A percentile compares a stretch with the other conserved stretches of the same genome.
phyloP scores from a whole-genome alignment of 1,140 invertebrate species.

The Brachionus manjavacas region DNA sequence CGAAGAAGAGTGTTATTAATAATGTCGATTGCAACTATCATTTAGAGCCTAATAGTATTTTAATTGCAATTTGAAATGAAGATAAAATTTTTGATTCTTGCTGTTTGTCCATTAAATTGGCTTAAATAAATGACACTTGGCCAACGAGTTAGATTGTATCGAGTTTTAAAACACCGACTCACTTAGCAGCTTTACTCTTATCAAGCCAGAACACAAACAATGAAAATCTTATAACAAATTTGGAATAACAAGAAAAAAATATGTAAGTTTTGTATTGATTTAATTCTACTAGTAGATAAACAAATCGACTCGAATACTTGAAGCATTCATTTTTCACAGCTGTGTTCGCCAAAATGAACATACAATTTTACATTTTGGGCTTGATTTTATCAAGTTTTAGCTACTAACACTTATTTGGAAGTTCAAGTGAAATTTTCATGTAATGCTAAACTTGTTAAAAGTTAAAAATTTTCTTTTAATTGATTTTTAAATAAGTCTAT shows the following conservation, averaged over 20 bases:
- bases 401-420: background rate
- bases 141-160: background rate
- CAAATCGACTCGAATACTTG: background rate
- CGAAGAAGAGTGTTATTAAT: background rate
- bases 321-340: slow-evolving; percentile 24
- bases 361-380: slow-evolving; percentile 2
- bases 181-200: background rate
- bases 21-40: slow-evolving; percentile 11
- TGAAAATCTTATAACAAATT: background rate
- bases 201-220: background rate
- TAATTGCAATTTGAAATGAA: background rate
- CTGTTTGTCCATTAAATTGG: slow-evolving; percentile 27
- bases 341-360: background rate
- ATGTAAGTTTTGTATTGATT: slow-evolving; percentile 8
- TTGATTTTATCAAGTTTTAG: background rate
- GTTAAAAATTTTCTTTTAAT: background rate
- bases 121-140: slow-evolving; percentile 16
- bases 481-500: background rate
- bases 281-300: background rate
- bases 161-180: slow-evolving; percentile 17
- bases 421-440: background rate
- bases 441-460: background rate
- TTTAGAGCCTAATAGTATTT: slow-evolving; percentile 7
- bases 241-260: slow-evolving; percentile 27
- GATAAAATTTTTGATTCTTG: background rate